Base-by-base conservation (phyloP, 2,888 invertebrate genomes). In the Drosophila parthenogenetica region DNA sequence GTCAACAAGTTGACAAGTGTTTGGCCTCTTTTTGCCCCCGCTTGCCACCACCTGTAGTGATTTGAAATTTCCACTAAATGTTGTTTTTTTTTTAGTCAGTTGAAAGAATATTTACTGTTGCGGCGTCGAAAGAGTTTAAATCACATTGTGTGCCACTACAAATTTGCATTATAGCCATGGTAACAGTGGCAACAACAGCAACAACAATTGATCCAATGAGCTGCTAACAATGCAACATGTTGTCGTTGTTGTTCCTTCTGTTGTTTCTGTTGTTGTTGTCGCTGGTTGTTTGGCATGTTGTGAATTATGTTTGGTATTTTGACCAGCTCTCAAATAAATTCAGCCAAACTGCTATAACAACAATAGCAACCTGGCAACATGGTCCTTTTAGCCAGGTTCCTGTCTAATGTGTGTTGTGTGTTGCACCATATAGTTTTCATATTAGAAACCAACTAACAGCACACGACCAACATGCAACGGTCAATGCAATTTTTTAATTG, bases 221-320 rank as follows among this genome's bases (percentile, higher is more conserved):
- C 83, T 73, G 84, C 87, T 81, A 84, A 87, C 89, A 89, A 85
- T 89, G 89, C 85, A 87, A 89, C 89, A 89, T 87, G 79, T 89
- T 84, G 80, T 67, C 68, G 81, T 16, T 60, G 68, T 53, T 29
- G 45, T 17, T 46, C 40, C n/a, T 76, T n/a, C n/a, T n/a, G 82
- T 64, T 63, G 73, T 75, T n/a, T n/a, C n/a, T 69, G 69, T 54
- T 50, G 50, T 37, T 68, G 76, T 65, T 80, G 77, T 69, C 64
- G 82, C 80, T 69, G 81, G 83, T 79, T 68, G 88, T 85, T 83
- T 87, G 84, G 87, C 84, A 89, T 89, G 84, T 85, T 89, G 89
- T 89, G 88, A 85, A 89, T 85, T 85, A 89, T 85, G 89, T 83
- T 88, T 59, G 84, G 66, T 69, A 88, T 82, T 86, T 88, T 87